Percentiles rank a stretch among this genome's conserved stretches.
phyloP scores from a whole-genome alignment of 1,140 invertebrate genomes.

The Drosophila tristis region DNA sequence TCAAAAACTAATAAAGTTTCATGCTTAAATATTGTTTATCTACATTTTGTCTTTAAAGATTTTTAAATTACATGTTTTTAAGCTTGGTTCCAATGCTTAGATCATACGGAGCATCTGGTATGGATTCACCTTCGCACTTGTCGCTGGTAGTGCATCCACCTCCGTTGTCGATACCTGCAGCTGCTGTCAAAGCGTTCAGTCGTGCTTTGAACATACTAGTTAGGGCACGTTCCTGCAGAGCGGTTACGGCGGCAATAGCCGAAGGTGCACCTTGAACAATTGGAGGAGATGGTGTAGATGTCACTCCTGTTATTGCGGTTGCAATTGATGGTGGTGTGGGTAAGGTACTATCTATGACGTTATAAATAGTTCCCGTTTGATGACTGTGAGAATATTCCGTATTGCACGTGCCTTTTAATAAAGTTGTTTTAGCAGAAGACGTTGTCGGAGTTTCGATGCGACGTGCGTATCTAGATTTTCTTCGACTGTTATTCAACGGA shows the following conservation, averaged over 20 bases:
- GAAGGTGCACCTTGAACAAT: conserved; percentile 16
- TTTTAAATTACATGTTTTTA: conserved; percentile 71
- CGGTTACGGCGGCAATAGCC: conserved; percentile 32
- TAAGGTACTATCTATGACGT: background rate
- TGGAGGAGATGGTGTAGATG: conserved; percentile 6
- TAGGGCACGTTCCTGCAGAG: conserved; percentile 56
- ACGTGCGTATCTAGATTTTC: conserved; percentile 55
- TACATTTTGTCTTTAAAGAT: conserved; percentile 4
- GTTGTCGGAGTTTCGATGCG: conserved; percentile 44
- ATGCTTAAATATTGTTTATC: background rate
- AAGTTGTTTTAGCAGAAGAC: conserved; percentile 3
- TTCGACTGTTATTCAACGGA: conserved; percentile 37
- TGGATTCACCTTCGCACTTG: conserved; percentile 31
- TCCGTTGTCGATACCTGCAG: conserved; percentile 24
- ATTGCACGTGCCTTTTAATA: background rate
- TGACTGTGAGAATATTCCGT: conserved; percentile 11
- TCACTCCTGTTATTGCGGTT: background rate
- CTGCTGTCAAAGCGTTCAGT: conserved; percentile 50
- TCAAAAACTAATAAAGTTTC: no score
- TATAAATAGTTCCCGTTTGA: no score
- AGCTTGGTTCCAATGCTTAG: conserved; percentile 70
- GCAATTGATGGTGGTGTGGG: conserved; percentile 13
- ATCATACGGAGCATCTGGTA: conserved; percentile 70
- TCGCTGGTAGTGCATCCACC: conserved; percentile 11
- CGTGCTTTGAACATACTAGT: conserved; percentile 66